phyloP scores from a whole-genome alignment of 2,888 invertebrate species.

The Rhingia campestris region DNA sequence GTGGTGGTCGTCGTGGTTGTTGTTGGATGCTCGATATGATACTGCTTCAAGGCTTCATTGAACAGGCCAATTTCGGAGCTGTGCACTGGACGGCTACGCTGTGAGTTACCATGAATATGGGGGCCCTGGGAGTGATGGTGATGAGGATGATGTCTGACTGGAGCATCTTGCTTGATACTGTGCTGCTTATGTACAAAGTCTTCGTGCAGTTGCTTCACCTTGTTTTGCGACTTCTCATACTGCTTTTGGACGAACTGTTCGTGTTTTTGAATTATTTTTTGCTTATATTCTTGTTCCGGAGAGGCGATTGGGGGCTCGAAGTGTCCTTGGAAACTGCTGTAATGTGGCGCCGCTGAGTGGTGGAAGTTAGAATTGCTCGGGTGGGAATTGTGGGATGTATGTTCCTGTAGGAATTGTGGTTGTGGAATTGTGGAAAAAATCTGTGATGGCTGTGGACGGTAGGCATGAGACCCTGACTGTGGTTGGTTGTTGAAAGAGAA shows the following conservation, averaged over 20 bases:
- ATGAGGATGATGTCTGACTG: constrained; percentile 81
- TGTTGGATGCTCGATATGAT: constrained; percentile 87
- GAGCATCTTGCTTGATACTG: constrained; percentile 84
- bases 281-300: constrained; percentile 87
- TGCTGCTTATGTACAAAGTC: constrained; percentile 89
- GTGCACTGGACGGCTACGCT: constrained; percentile 81
- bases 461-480: constrained; percentile 61
- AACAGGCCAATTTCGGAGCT: constrained; percentile 87
- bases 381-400: constrained; percentile 76
- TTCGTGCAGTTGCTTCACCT: constrained; percentile 88
- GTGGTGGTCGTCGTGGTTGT: constrained; percentile 88
- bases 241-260: constrained; percentile 91
- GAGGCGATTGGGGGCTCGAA: constrained; percentile 49
- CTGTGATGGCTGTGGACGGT: constrained; percentile 72
- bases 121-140: constrained; percentile 79
- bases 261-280: constrained; percentile 89
- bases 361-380: constrained; percentile 77
- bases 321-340: constrained; percentile 72
- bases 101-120: constrained; percentile 79
- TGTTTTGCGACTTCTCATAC: constrained; percentile 90
- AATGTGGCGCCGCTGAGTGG: constrained; percentile 60
- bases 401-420: constrained; percentile 59
- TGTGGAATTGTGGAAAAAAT: constrained; percentile 61
- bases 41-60: constrained; percentile 86
- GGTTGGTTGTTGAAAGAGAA: constrained; percentile 75